Percentiles rank a stretch among this genome's conserved stretches.
Conservation (phyloP, 2,888 invertebrate genomes). For the Dynastes tityus region DNA sequence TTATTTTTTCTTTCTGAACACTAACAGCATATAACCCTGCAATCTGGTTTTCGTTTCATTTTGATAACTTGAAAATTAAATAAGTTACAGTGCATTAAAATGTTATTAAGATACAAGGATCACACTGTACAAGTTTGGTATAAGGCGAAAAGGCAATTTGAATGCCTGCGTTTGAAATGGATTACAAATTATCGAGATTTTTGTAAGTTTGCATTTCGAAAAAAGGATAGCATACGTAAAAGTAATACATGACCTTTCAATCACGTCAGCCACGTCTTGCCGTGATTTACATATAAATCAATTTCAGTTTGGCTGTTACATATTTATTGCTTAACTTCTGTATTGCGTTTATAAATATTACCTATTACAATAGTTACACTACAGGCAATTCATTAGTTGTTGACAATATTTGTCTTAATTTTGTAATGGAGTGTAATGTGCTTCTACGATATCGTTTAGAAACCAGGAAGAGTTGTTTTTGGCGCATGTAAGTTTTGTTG, state of each 20-base stretch:
- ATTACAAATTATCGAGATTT: not conserved
- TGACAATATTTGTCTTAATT: not conserved
- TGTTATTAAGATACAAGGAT: no score
- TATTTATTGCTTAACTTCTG: not conserved
- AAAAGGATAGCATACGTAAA: not conserved
- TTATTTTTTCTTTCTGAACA: no score
- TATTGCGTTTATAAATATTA: not conserved
- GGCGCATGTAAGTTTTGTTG: not conserved
- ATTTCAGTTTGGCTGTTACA: not conserved
- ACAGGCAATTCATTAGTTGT: not conserved
- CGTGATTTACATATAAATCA: not conserved
- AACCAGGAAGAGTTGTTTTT: not conserved
- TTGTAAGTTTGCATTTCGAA: not conserved
- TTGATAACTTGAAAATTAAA: no score
- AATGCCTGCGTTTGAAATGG: not conserved
- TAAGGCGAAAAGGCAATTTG: not conserved
- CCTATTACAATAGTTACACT: not conserved
- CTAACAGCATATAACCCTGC: no score
- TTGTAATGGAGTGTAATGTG: not conserved
- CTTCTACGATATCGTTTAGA: not conserved
- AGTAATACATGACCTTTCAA: not conserved
- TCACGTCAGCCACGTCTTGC: not conserved
- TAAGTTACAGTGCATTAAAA: no score
- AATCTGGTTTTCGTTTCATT: no score
- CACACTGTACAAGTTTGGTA: not conserved